Base-by-base conservation (phyloP, 2,113 vertebrate genomes). In the Brachionichthys hirsutus region DNA sequence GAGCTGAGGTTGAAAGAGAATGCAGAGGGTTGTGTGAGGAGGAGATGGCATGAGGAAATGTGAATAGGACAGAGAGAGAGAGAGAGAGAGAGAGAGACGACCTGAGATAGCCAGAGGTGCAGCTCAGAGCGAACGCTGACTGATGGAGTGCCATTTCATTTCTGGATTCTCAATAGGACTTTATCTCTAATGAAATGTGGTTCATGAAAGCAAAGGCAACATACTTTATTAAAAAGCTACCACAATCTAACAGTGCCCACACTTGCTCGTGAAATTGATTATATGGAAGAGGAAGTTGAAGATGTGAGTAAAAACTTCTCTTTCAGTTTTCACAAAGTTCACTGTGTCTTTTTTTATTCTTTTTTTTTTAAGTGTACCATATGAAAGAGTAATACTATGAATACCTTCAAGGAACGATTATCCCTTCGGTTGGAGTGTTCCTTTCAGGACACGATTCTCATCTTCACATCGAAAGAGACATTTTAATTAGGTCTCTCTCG, bases 21-120 rank as follows among this genome's bases (percentile, higher is more conserved):
- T 13, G 57, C 40, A 38, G 43, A 36, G 30, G 59, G 51, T 22
- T 13, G 60, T 54, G 53, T 3, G 22, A 51, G 22, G 60, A 57
- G 24, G 57, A 79, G 60, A 75, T 60, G 64, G 49, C 46, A 54
- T 47, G 54, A 73, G 70, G 75, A 63, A 77, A 79, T 73, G 57
- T 50, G 67, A 79, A 68, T 22, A 65, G 70, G 38, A 47, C 15
- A 19, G 46, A 52, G 59, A 9, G 41, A 49, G 12, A 64, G 19
- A 45, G 30, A 58, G 68, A 66, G 64, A 9, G 41, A 49, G 12
- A 64, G 19, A 45, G 30, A 58, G 68, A 66, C 62, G 47, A 42
- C 6, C 22, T 35, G 38, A 71, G 65, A 73, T 67, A 61, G 24
- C 54, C 61, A 14, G 51, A 17, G 22, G 69, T 53, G 47, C 41